A percentile compares a stretch with the other conserved stretches of the same genome.
Conservation (phyloP, 2,797 vertebrate genomes). For the Microcaecilia unicolor region DNA sequence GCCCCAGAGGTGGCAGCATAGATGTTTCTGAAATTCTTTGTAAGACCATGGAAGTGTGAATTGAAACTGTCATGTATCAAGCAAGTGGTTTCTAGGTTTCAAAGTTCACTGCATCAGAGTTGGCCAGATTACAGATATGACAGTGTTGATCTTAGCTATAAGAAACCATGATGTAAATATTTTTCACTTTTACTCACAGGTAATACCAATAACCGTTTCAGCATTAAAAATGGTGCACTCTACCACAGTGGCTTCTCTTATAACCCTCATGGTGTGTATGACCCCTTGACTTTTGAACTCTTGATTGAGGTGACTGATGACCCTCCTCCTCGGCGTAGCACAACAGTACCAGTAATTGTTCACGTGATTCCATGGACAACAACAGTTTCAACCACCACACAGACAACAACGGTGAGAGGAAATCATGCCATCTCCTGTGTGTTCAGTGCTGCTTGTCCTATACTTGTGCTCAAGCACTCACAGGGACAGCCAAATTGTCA, state of each 20-base stretch:
- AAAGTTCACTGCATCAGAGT: too few relatives aligned
- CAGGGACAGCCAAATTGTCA: too few relatives aligned
- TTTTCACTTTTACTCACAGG: slow-evolving; percentile 26
- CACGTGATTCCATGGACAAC: slow-evolving; percentile 34
- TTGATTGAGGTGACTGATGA: slow-evolving; percentile 33
- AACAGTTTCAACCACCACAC: slow-evolving; percentile 25
- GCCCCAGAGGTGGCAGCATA: too few relatives aligned
- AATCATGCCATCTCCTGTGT: not conserved
- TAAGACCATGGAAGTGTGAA: too few relatives aligned
- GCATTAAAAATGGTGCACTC: slow-evolving; percentile 4
- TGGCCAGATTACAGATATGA: too few relatives aligned
- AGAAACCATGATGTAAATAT: too few relatives aligned
- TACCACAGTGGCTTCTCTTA: slow-evolving; percentile 5
- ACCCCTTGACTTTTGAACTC: slow-evolving; percentile 27
- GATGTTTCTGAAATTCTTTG: too few relatives aligned
- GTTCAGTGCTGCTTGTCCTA: not conserved
- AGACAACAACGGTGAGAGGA: slow-evolving; percentile 23
- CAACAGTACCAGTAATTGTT: slow-evolving; percentile 35
- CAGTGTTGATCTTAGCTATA: too few relatives aligned
- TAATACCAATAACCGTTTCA: slow-evolving; percentile 33
- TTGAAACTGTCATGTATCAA: too few relatives aligned
- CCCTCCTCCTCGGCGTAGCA: slow-evolving; percentile 15
- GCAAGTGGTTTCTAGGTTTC: too few relatives aligned
- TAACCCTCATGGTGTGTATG: slow-evolving; percentile 6
- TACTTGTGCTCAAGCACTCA: not conserved